A percentile compares a stretch with the other conserved stretches of the same genome.
Conservation (phyloP, 2,113 vertebrate species). For the Rhadina sibilatrix region DNA sequence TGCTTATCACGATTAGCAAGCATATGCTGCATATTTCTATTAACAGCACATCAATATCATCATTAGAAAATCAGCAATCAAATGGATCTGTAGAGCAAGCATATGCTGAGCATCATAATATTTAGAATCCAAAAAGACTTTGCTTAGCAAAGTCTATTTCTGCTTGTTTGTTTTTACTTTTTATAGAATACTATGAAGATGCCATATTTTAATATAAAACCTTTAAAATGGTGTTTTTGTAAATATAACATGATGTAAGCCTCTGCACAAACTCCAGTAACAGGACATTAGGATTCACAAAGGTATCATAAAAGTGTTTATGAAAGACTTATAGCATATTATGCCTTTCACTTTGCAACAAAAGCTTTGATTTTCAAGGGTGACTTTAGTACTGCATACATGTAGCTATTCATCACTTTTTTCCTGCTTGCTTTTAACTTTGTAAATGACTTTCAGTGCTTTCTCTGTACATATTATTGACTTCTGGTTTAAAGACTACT, state of each 20-base stretch:
- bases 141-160: background rate
- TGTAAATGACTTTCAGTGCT: background rate
- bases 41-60: constrained; percentile 5
- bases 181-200: background rate
- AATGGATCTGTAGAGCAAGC: background rate
- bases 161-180: background rate
- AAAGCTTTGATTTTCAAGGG: background rate
- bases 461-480: background rate
- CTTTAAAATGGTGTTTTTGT: background rate
- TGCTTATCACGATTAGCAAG: constrained; percentile 27
- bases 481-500: background rate
- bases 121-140: background rate
- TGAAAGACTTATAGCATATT: background rate
- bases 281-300: background rate
- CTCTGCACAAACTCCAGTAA: background rate
- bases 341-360: background rate
- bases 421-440: background rate
- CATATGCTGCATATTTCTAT: constrained; percentile 35
- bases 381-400: background rate
- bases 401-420: background rate
- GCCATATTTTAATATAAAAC: background rate
- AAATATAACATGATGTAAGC: background rate
- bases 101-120: constrained; percentile 14
- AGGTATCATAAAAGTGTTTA: background rate
- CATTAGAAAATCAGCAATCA: constrained; percentile 31